Base-by-base conservation (phyloP, 2,888 invertebrate species). In the Leptopilina syphax region DNA sequence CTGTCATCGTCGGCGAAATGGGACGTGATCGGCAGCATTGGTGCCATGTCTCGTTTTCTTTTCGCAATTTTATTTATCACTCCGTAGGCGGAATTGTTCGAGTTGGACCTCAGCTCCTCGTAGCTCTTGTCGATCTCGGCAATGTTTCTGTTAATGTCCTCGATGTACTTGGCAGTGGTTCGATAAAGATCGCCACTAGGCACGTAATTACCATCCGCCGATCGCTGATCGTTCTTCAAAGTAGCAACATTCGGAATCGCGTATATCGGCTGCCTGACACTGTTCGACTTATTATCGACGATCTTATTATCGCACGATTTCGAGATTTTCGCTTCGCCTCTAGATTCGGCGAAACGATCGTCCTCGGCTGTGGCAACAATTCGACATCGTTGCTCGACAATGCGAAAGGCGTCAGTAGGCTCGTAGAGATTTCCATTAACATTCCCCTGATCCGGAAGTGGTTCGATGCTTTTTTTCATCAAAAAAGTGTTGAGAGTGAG, bases 61-160 rank as follows among this genome's bases (percentile, higher is more conserved):
- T 86, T 87, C 1, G 84, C 80, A 18, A 89, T 84, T 78, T 86
- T 89, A 13, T 88, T 88, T 76, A 90, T 89, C 27, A 89, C 85
- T 0, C 90, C 90, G 66, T 90, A 90, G 7, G 83, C 83, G 0
- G 85, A 83, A 66, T 86, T 87, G 18, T 83, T 82, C 18, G 79
- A 82, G 7, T 81, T 81, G 44, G 85, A 84, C 13, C 87, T 83
- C 10, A 90, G 80, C 66, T 89, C 88, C 77, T 89, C 90, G 83
- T 89, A 90, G 41, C 88, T 91, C 76, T 90, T 88, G 66, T 91
- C 90, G 76, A 91, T 90, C 80, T 91, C 90, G 0, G 91, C 91
- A 12, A 91, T 88, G 80, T 91, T 91, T 9, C 86, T 84, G 78
- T 91, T 91, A 12, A 91, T 89, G 73, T 91, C 91, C 76, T 91